These are phyloP conservation scores for Dasypogon diadema DNA, from an alignment of 2,888 invertebrate species.

Conservation along the genomic window DNA sequence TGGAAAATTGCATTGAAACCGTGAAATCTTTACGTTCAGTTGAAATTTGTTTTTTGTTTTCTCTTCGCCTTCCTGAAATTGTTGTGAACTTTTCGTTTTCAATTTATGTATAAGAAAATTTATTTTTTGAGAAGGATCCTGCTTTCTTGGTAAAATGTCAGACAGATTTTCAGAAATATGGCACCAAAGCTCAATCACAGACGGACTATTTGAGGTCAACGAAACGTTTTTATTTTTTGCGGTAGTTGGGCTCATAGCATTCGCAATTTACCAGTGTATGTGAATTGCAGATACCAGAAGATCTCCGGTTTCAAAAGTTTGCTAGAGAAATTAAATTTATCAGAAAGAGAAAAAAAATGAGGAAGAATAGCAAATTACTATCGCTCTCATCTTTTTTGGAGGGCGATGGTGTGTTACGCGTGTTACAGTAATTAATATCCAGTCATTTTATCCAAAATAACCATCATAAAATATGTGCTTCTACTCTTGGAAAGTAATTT, in stretches of 20 bases:
- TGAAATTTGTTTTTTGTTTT: neutral
- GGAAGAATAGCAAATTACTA: no score
- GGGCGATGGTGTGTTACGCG: no score
- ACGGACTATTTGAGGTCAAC: neutral
- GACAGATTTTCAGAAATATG: slow-evolving; percentile 5
- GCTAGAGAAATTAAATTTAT: no score
- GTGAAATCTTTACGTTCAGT: neutral
- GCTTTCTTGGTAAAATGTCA: slow-evolving; percentile 1
- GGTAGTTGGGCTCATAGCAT: slow-evolving; percentile 1
- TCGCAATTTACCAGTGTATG: neutral
- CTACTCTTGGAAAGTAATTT: no score
- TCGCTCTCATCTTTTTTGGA: no score
- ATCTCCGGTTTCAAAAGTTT: no score
- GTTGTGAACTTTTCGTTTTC: neutral
- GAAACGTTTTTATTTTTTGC: neutral
- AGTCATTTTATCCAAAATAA: no score
- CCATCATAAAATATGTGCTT: no score
- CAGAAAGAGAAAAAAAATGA: no score
- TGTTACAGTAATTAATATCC: no score
- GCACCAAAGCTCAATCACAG: neutral
- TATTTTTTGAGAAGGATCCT: neutral
- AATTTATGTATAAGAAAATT: neutral
- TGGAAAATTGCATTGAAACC: neutral
- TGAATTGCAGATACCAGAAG: no score
- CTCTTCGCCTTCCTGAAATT: neutral